Base-by-base conservation (phyloP, 1,140 invertebrate genomes). In the Brachionus plicatilis region DNA sequence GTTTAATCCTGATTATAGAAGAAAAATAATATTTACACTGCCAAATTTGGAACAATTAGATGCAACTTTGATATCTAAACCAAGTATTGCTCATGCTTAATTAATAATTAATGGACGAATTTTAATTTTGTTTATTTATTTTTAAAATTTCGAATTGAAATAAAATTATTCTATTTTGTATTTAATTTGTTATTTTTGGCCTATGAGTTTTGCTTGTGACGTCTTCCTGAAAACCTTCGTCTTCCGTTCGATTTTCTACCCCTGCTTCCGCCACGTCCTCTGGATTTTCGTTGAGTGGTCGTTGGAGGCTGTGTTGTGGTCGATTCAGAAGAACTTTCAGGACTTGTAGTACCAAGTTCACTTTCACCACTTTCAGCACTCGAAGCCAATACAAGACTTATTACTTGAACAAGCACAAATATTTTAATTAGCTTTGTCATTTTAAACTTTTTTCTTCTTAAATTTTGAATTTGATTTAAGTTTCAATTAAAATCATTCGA, bases 1-100 rank as follows among this genome's bases (percentile, higher is more conserved):
- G 37, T 41, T 84, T 27, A 60, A 84, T 56, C 60, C 60, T 3
- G 53, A 60, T 68, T 84, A 84, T 37, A 50, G 82, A 20, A 43
- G 60, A 53, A 84, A 84, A 72, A 68, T 84, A 33, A 84, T 70
- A 29, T 84, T 84, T 37, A 84, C 43, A 12, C 20, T 84, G 17
- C 82, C 82, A n/a, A 41, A 84, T 33, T 84, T 84, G 82, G 53
- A 60, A 50, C 82, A 84, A 47, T 20, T 84, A n/a, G 82, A 84
- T 14, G 82, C 82, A 27, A 84, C 82, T n/a, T 29, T 70, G 6
- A 53, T 47, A 11, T 65, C 65, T 14, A 65, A 45, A 45, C 79
- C 79, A n/a, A 82, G 79, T 68, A 76, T 76, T 50, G 50, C 72
- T 76, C 72, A 76, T 76, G 11, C 70, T 68, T 68, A 41, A 68